A percentile compares a stretch with the other conserved stretches of the same genome.
Evolutionary conservation across 2,888 invertebrate genomes (phyloP).

Genomic region (Agrilus biguttatus): DNA sequence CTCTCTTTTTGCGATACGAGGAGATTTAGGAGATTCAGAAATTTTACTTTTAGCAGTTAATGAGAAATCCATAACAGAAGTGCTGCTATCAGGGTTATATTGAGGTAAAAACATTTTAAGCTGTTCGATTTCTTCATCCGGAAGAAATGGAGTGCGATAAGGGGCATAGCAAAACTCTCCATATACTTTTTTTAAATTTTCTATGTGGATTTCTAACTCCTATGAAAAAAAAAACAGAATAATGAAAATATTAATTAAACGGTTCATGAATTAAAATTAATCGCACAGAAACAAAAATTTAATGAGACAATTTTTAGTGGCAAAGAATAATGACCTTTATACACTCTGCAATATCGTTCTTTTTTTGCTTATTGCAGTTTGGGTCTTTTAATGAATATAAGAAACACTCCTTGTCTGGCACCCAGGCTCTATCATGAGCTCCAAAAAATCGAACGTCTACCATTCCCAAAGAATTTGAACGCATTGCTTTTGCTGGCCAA

Average conservation of each 20-base stretch:
- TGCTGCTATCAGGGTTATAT: conserved; percentile 10
- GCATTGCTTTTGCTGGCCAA: conserved; percentile 94
- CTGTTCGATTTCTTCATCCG: conserved; percentile 44
- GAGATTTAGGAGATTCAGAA: no score
- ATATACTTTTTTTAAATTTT: conserved; percentile 54
- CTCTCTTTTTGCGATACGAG: background rate
- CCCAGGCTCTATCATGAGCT: conserved; percentile 88
- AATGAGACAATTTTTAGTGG: background rate
- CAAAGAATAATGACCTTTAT: conserved; percentile 33
- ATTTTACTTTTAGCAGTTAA: background rate
- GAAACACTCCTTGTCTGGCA: conserved; percentile 69
- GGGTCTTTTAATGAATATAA: conserved; percentile 66
- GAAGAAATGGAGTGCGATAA: conserved; percentile 53
- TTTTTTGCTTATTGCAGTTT: conserved; percentile 44
- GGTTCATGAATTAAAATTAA: background rate
- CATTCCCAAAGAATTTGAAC: conserved; percentile 41
- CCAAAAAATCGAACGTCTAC: conserved; percentile 93
- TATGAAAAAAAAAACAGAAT: conserved; percentile 20
- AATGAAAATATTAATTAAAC: background rate
- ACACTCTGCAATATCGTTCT: conserved; percentile 45
- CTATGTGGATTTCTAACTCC: conserved; percentile 65
- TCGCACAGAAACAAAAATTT: background rate
- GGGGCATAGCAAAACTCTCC: conserved; percentile 61
- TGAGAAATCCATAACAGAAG: background rate
- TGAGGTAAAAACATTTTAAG: conserved; percentile 48